Percentiles rank a stretch among this genome's conserved stretches.
phyloP scores from a whole-genome alignment of 2,888 invertebrate species.

The Drosophila flavopinicola region DNA sequence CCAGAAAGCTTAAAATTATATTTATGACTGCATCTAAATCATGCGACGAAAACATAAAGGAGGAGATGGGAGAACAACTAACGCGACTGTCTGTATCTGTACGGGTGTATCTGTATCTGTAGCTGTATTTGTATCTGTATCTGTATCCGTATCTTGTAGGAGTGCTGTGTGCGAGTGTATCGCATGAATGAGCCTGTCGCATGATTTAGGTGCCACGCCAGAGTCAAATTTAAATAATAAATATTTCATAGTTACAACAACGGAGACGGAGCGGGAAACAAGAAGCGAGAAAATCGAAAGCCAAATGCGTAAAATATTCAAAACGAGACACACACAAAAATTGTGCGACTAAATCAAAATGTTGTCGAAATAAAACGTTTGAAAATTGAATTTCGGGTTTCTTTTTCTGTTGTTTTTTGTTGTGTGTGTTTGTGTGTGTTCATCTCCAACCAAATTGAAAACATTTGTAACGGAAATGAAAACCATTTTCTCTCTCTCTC shows the following conservation, averaged over 20 bases:
- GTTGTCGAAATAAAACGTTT: constrained; percentile 80
- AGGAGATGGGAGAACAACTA: constrained; percentile 45
- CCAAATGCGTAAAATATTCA: constrained; percentile 73
- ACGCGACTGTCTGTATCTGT: constrained; percentile 26
- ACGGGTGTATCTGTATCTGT: constrained; percentile 3
- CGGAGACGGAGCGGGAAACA: constrained; percentile 21
- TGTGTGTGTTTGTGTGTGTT: constrained; percentile 16
- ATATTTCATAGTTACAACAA: constrained; percentile 71
- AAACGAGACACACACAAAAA: constrained; percentile 42
- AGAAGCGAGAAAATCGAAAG: constrained; percentile 58
- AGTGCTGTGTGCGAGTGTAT: constrained; percentile 31
- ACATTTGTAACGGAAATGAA: constrained; percentile 80
- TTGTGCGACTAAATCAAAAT: constrained; percentile 75
- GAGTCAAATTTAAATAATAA: constrained; percentile 77
- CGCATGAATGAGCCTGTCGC: constrained; percentile 68
- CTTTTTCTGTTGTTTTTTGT: constrained; percentile 2
- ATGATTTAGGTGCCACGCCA: constrained; percentile 69
- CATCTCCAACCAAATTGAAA: constrained; percentile 67
- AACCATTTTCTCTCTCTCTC: constrained; percentile 45
- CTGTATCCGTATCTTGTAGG: constrained; percentile 40
- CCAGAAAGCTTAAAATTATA: constrained; percentile 75
- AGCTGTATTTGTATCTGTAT: constrained; percentile 18
- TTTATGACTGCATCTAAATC: constrained; percentile 82
- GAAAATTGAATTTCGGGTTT: constrained; percentile 73
- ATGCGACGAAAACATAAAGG: constrained; percentile 55